Evolutionary conservation across 2,888 invertebrate species (phyloP).

Genomic region (Chloroclystis v-ata): DNA sequence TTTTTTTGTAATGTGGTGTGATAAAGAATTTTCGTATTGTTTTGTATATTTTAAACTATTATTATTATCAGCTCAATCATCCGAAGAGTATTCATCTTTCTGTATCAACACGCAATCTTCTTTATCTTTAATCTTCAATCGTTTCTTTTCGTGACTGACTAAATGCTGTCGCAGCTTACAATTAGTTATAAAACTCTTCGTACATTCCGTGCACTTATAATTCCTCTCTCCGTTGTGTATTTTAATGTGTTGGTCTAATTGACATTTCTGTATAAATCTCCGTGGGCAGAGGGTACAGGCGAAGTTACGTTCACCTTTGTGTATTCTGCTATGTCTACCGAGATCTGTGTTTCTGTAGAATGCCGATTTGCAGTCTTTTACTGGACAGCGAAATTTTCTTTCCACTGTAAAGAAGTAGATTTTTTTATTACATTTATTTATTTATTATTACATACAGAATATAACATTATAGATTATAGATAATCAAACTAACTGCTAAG

Average conservation of each 20-base stretch:
- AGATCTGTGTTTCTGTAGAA: constrained; percentile 4
- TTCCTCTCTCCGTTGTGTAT: constrained; percentile 58
- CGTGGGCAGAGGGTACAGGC: constrained; percentile 59
- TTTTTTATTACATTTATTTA: too few relatives aligned
- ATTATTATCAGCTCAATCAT: background rate
- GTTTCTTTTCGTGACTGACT: constrained; percentile 50
- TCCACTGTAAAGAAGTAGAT: background rate
- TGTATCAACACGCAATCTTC: background rate
- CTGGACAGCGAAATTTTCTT: background rate
- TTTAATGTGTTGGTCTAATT: constrained; percentile 61
- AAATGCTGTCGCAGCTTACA: constrained; percentile 55
- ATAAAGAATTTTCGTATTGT: too few relatives aligned
- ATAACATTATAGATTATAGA: too few relatives aligned
- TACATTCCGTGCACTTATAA: constrained; percentile 49
- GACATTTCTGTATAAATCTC: constrained; percentile 62
- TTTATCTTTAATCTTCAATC: background rate
- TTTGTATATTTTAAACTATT: too few relatives aligned
- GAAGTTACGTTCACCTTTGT: constrained; percentile 50
- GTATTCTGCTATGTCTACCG: constrained; percentile 1
- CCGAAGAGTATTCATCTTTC: background rate
- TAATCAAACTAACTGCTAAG: too few relatives aligned
- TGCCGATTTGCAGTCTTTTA: background rate
- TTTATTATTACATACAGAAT: too few relatives aligned
- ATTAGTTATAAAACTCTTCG: constrained; percentile 54
- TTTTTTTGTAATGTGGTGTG: too few relatives aligned